Base-by-base conservation (phyloP, 1,140 invertebrate species). In the Leptopilina clavipes region DNA sequence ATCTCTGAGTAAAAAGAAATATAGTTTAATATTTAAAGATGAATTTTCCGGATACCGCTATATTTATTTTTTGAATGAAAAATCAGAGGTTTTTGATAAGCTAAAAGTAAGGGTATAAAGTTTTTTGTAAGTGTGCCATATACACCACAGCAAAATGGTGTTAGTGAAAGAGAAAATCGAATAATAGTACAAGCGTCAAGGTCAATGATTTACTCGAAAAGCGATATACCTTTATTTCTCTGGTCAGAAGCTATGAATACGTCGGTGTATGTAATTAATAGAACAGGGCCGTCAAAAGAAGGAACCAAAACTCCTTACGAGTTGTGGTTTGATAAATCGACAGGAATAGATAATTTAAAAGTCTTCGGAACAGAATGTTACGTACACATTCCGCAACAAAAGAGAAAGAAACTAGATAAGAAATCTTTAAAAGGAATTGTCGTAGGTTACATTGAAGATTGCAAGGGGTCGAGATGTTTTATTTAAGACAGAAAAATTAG, bases 201-300 rank as follows among this genome's bases (percentile, higher is more conserved):
- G 37, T 74, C 83, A 48, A 81, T 84, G 73, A n/a, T n/a, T 8
- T 52, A 52, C 17, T 52, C 48, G n/a, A 52, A n/a, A 52, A 17
- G n/a, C 17, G n/a, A 72, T 72, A 12, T 72, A 52, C 71, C 71
- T 2, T n/a, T 44, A 8, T 48, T 22, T 52, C 48, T 52, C 3
- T 89, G 86, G 87, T 84, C 82, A 48, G 88, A 90, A 78, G 78
- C 86, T 17, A 79, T 86, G 8, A 81, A 83, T 70, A 86, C 84
- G 17, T 83, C 87, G 43, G 84, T 82, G 10, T 87, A 87, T 76
- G 76, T 87, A 22, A 59, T 86, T 43, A 90, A 90, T 77, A 70
- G 85, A 56, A 87, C 85, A 44, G 82, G 85, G 45, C 78, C 75
- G 18, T 82, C 77, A 56, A 79, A 76, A 73, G 19, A 81, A 17